phyloP scores from a whole-genome alignment of 2,888 invertebrate species.

The Macropis europaea region DNA sequence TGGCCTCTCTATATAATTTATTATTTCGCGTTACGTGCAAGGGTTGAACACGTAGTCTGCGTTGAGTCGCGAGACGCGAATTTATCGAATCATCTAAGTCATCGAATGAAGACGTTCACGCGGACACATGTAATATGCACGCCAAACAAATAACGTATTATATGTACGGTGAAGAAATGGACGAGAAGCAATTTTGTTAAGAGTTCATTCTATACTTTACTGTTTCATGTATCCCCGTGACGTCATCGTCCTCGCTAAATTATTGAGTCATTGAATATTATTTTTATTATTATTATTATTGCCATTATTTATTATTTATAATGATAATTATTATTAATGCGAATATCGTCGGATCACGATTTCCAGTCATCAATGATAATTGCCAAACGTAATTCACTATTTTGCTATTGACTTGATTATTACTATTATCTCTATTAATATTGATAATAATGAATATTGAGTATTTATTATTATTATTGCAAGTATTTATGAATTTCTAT shows the following conservation, averaged over 20 bases:
- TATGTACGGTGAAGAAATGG: conserved; percentile 11
- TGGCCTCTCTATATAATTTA: conserved; percentile 78
- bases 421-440: conserved; percentile 56
- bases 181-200: conserved; percentile 34
- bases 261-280: conserved; percentile 42
- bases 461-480: conserved; percentile 61
- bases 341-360: conserved; percentile 26
- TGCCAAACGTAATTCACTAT: conserved; percentile 47
- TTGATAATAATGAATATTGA: conserved; percentile 60
- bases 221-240: conserved; percentile 59
- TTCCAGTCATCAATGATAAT: conserved; percentile 43
- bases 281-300: conserved; percentile 35
- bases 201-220: conserved; percentile 35
- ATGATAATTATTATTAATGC: conserved; percentile 34
- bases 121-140: neutral
- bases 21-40: conserved; percentile 68
- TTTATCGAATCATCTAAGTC: conserved; percentile 31
- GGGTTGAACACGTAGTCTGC: conserved; percentile 12
- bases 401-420: conserved; percentile 43
- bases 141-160: conserved; percentile 4
- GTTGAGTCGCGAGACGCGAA: neutral
- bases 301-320: conserved; percentile 36
- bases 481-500: conserved; percentile 51
- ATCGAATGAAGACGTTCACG: conserved; percentile 10
- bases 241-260: conserved; percentile 61